Evolutionary conservation across 2,888 invertebrate genomes (phyloP).

Genomic region (Nasonovia ribisnigri): DNA sequence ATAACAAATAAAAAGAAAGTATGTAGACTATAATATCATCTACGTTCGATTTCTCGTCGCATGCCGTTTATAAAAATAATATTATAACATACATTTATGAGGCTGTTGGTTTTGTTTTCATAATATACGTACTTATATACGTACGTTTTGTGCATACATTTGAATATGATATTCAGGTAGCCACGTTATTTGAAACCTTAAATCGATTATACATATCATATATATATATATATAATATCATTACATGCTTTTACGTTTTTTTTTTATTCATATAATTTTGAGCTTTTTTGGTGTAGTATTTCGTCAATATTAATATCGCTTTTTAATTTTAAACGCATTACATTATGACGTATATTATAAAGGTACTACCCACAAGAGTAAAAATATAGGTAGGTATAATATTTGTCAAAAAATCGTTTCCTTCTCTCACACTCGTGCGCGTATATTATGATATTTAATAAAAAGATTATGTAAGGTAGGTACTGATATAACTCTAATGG

Average conservation of each 20-base stretch:
- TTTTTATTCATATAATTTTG: not conserved
- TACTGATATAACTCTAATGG: not conserved
- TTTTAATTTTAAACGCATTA: not conserved
- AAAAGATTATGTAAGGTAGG: not conserved
- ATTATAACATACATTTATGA: not conserved
- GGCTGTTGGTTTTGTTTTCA: not conserved
- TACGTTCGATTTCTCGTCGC: not conserved
- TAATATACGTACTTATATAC: not conserved
- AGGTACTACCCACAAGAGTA: not conserved
- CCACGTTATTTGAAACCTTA: not conserved
- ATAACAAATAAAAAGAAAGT: not conserved
- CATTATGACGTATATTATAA: not conserved
- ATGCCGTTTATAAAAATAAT: not conserved
- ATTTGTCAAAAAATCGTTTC: not conserved
- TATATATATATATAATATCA: not conserved
- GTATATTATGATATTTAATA: not conserved
- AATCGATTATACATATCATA: not conserved
- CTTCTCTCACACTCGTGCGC: not conserved
- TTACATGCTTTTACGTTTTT: not conserved
- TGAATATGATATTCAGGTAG: not conserved
- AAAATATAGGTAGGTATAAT: not conserved
- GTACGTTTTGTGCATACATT: not conserved
- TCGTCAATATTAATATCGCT: not conserved
- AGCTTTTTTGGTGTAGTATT: not conserved
- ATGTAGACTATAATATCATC: not conserved